These are phyloP conservation scores for Andricus grossulariae DNA, from an alignment of 1,140 invertebrate species.

Conservation along the genomic window DNA sequence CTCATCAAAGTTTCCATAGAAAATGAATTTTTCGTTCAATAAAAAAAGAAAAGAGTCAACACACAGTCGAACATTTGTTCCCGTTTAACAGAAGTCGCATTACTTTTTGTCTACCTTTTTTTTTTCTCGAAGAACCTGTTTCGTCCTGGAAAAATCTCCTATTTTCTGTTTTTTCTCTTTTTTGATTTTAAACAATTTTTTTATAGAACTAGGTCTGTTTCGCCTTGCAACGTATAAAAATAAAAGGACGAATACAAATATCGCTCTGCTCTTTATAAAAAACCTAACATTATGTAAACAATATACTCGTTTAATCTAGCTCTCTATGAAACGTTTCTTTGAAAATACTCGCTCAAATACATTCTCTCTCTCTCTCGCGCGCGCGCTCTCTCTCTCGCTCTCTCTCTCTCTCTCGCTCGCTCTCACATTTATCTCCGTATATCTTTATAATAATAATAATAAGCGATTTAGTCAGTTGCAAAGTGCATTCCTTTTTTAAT, in stretches of 20 bases:
- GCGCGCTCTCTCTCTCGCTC: neutral
- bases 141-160: constrained; percentile 12
- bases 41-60: constrained; percentile 6
- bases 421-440: constrained; percentile 1
- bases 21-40: constrained; percentile 16
- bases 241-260: constrained; percentile 70
- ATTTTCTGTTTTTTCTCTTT: constrained; percentile 34
- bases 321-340: constrained; percentile 33
- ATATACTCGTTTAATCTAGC: constrained; percentile 16
- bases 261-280: constrained; percentile 63
- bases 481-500: constrained; percentile 25
- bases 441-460: constrained; percentile 17
- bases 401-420: neutral
- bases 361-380: constrained; percentile 1
- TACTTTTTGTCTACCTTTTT: constrained; percentile 16
- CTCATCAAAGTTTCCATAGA: neutral
- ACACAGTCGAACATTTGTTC: constrained; percentile 6
- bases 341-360: constrained; percentile 4
- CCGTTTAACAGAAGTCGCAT: constrained; percentile 4
- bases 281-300: constrained; percentile 56
- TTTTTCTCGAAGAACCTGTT: constrained; percentile 11
- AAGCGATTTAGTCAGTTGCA: constrained; percentile 12
- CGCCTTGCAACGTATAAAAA: constrained; percentile 63
- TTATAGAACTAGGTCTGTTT: neutral
- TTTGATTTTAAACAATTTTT: constrained; percentile 42